Base-by-base conservation (phyloP, 2,888 invertebrate species). In the Andrena trimmerana region DNA sequence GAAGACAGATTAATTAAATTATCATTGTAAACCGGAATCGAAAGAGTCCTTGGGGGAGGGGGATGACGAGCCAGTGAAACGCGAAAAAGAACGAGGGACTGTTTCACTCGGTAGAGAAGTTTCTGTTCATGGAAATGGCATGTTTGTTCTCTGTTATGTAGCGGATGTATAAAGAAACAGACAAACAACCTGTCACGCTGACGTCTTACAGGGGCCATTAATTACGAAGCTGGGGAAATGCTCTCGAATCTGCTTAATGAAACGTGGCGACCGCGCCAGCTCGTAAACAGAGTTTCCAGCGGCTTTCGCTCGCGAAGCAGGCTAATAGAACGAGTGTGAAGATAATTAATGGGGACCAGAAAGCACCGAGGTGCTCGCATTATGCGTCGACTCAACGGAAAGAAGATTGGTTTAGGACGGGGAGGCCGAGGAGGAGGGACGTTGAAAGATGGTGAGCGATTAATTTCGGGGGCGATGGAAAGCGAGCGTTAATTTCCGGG, bases 191-290 rank as follows among this genome's bases (percentile, higher is more conserved):
- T 57, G 33, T 20, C 20, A 20, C 5, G 13, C n/a, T 2, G 8
- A 10, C 42, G 33, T 24, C 36, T 74, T 59, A 24, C 24, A 16
- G 24, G 6, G 10, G 5, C 48, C 57, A 74, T 74, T 59, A 74
- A 59, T 74, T 57, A 67, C 67, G 2, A 6, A 7, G 7, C 16
- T 52, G 24, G 48, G 31, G 27, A 33, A 72, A 63, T 16, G 29
- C n/a, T 31, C 42, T 20, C 24, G 54, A 67, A 74, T 67, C 48
- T 31, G 33, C 74, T 75, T 60, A 29, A 68, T 60, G 50, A 68
- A 50, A 59, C 48, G 68, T n/a, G 33, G 48, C 54, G 54, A 57
- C 33, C 33, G 29, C 27, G 59, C 48, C 27, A 60, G 63, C 62
- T 67, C 48, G 74, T 60, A 60, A 68, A 60, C 68, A 74, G 33